phyloP scores from a whole-genome alignment of 2,888 invertebrate species.

The Ptycholaimellus sp. region DNA sequence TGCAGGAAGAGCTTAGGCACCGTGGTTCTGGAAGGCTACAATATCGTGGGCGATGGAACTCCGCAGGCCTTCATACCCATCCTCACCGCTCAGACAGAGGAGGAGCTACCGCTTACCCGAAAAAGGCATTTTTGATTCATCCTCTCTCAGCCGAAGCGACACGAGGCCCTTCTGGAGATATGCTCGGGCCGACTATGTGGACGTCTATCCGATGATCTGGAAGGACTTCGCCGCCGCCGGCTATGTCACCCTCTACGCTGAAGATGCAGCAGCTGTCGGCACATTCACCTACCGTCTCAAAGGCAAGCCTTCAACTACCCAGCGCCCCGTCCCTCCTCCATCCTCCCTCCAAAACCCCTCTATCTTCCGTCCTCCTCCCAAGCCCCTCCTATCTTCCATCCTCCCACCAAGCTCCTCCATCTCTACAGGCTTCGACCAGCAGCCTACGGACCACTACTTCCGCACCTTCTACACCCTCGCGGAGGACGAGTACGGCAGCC shows the following conservation, averaged over 20 bases:
- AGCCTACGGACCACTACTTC: slow-evolving; percentile 72
- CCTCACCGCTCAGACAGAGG: slow-evolving; percentile 28
- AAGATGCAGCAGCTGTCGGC: slow-evolving; percentile 57
- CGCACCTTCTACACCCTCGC: slow-evolving; percentile 51
- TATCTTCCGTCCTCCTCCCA: too few relatives aligned
- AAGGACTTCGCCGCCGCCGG: slow-evolving; percentile 23
- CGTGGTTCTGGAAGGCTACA: slow-evolving; percentile 26
- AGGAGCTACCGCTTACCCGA: slow-evolving; percentile 27
- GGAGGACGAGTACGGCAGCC: slow-evolving; percentile 28
- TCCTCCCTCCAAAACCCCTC: too few relatives aligned
- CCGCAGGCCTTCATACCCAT: slow-evolving; percentile 30
- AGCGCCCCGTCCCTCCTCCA: too few relatives aligned
- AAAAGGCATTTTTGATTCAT: background rate
- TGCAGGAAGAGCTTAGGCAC: slow-evolving; percentile 15
- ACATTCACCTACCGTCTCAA: slow-evolving; percentile 69
- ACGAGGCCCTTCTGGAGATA: too few relatives aligned
- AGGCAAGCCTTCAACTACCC: too few relatives aligned
- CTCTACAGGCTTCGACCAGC: slow-evolving; percentile 50
- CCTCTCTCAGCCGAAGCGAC: too few relatives aligned
- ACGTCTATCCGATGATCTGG: slow-evolving; percentile 32
- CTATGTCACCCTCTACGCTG: slow-evolving; percentile 49
- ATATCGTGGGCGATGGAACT: slow-evolving; percentile 31
- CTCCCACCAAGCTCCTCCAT: too few relatives aligned
- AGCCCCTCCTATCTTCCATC: too few relatives aligned
- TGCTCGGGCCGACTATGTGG: slow-evolving; percentile 25